phyloP scores from a whole-genome alignment of 2,888 invertebrate genomes.

The Acleris literana region DNA sequence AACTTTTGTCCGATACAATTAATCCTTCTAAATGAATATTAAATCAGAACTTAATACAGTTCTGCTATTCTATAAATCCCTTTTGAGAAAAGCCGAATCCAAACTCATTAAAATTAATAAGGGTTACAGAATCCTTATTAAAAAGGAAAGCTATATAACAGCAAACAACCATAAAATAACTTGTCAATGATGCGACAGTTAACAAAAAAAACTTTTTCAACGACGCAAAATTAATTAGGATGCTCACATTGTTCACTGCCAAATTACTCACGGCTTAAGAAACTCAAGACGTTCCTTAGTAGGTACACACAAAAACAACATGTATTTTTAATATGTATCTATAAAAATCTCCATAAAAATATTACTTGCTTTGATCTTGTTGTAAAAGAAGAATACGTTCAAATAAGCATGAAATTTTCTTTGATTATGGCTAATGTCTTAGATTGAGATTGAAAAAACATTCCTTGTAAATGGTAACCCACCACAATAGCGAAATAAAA shows the following conservation, averaged over 20 bases:
- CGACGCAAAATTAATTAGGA: too few species aligned
- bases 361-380: constrained; percentile 19
- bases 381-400: constrained; percentile 8
- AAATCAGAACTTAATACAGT: constrained; percentile 8
- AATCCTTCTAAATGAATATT: constrained; percentile 20
- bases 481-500: too few species aligned
- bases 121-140: too few species aligned
- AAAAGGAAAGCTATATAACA: neutral
- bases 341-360: neutral
- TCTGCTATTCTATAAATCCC: constrained; percentile 4
- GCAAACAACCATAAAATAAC: neutral
- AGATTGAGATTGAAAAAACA: neutral
- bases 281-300: too few species aligned
- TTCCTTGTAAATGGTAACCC: too few species aligned
- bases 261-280: too few species aligned
- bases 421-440: constrained; percentile 10
- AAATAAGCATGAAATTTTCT: constrained; percentile 10
- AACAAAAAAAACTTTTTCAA: too few species aligned
- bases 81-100: too few species aligned
- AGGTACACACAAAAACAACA: too few species aligned
- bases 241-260: too few species aligned
- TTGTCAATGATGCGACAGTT: neutral
- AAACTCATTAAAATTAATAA: too few species aligned
- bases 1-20: constrained; percentile 20
- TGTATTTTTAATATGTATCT: too few species aligned